These are phyloP conservation scores for Gephyroberyx darwinii DNA, from an alignment of 2,797 vertebrate species.

Conservation along the genomic window DNA sequence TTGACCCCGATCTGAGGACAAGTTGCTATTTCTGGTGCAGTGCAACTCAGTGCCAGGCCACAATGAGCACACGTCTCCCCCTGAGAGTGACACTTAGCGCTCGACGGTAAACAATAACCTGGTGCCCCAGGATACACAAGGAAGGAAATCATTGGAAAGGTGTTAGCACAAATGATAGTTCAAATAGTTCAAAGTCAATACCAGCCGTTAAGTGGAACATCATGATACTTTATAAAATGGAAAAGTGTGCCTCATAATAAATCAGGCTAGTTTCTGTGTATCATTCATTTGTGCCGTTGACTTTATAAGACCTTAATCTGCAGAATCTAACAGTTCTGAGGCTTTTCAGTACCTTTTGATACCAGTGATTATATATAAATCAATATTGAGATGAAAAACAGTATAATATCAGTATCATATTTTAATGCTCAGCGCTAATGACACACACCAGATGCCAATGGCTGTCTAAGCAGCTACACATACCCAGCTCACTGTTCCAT, in stretches of 20 bases:
- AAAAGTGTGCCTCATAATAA: not conserved
- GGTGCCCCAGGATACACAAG: conserved; percentile 8
- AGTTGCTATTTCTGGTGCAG: conserved; percentile 59
- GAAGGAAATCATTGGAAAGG: not conserved
- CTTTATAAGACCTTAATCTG: no score
- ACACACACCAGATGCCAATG: conserved; percentile 30
- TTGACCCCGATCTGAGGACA: conserved; percentile 52
- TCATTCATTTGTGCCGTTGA: not conserved
- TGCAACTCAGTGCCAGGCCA: conserved; percentile 35
- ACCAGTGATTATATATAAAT: not conserved
- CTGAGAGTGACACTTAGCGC: conserved; percentile 51
- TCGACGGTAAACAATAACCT: conserved; percentile 51
- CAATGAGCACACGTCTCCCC: conserved; percentile 29
- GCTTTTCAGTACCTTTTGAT: no score
- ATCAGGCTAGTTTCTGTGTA: not conserved
- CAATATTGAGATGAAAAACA: not conserved
- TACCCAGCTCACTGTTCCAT: conserved; percentile 10
- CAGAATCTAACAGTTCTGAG: no score
- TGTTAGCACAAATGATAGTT: not conserved
- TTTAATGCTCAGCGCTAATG: conserved; percentile 8
- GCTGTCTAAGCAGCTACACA: conserved; percentile 14
- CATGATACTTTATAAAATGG: not conserved
- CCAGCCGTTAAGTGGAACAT: not conserved
- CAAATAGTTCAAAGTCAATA: not conserved
- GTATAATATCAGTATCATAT: not conserved